Conservation (phyloP, 2,113 vertebrate species). For the Vombatus ursinus region DNA sequence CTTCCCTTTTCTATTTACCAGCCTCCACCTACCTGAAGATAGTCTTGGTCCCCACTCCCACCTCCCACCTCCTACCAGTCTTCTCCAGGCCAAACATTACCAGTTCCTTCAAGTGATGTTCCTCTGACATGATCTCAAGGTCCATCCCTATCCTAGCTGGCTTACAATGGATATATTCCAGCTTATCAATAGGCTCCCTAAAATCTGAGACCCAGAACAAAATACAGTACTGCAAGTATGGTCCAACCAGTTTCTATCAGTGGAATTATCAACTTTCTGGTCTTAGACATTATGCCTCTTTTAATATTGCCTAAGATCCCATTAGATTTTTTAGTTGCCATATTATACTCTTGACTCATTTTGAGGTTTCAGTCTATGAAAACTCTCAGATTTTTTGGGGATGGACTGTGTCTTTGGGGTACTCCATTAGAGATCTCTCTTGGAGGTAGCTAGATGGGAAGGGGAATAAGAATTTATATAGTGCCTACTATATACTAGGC, state of each 20-base stretch:
- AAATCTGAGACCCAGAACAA: neutral
- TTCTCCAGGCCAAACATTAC: neutral
- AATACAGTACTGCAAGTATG: neutral
- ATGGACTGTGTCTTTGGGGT: neutral
- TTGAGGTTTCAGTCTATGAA: neutral
- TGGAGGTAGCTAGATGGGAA: neutral
- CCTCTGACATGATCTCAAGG: neutral
- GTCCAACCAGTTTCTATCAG: neutral
- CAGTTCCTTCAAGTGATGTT: neutral
- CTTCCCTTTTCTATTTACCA: slow-evolving; percentile 55
- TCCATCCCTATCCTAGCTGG: neutral
- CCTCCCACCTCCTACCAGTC: neutral
- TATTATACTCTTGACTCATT: neutral
- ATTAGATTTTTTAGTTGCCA: neutral
- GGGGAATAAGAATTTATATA: neutral
- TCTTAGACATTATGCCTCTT: neutral
- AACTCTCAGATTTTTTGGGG: neutral
- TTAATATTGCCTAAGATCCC: neutral
- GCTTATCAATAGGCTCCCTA: neutral
- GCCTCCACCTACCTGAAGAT: neutral
- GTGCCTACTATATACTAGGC: neutral
- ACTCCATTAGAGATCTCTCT: neutral
- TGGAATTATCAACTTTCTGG: neutral
- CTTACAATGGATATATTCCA: neutral
- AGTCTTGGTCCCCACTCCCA: slow-evolving; percentile 23